These are phyloP conservation scores for Allobates femoralis DNA, from an alignment of 2,797 vertebrate species.

Conservation along the genomic window DNA sequence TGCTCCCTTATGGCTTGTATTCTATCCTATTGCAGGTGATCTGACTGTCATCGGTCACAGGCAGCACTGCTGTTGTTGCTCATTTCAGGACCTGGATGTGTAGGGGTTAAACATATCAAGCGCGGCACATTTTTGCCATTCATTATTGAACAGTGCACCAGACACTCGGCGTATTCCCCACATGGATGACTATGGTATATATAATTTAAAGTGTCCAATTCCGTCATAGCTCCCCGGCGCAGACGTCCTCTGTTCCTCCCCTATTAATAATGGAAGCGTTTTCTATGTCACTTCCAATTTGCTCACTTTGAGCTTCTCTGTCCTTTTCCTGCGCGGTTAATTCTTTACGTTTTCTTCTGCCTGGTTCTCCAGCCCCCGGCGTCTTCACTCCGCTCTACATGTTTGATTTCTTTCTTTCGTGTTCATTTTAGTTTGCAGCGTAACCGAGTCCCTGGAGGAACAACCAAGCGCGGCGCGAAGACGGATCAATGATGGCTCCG, in stretches of 20 bases:
- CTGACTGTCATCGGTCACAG: background rate
- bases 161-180: slow-evolving; percentile 12
- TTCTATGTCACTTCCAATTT: slow-evolving; percentile 51
- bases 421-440: slow-evolving; percentile 18
- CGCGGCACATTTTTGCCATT: slow-evolving; percentile 10
- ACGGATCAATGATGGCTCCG: background rate
- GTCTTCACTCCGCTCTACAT: background rate
- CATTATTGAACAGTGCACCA: slow-evolving; percentile 6
- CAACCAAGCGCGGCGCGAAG: background rate
- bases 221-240: slow-evolving; percentile 18
- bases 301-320: slow-evolving; percentile 30
- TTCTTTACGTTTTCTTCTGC: slow-evolving; percentile 51
- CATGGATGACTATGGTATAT: slow-evolving; percentile 30
- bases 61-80: too few species aligned
- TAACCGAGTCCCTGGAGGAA: background rate
- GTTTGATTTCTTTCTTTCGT: slow-evolving; percentile 8
- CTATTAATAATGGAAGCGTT: slow-evolving; percentile 47
- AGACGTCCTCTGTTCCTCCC: slow-evolving; percentile 2
- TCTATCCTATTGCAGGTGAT: background rate
- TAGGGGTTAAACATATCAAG: slow-evolving; percentile 3
- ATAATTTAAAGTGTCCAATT: slow-evolving; percentile 35
- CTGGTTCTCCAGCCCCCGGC: slow-evolving; percentile 39
- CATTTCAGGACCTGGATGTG: background rate
- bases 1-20: background rate
- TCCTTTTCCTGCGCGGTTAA: slow-evolving; percentile 38